phyloP scores from a whole-genome alignment of 1,140 invertebrate genomes.

The Plectrocnemia conspersa region DNA sequence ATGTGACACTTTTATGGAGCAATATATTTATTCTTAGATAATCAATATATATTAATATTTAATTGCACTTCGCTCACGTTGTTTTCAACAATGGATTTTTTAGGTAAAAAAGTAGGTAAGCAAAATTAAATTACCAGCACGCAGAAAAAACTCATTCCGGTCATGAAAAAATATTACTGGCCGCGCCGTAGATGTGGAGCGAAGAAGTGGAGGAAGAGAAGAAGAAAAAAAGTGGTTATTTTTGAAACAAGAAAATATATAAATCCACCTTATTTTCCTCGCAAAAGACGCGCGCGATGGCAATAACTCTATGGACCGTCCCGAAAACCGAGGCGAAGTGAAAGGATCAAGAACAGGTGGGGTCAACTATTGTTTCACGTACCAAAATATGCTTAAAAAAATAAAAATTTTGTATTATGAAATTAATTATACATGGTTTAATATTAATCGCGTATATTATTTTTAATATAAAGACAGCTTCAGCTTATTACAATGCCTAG shows the following conservation, averaged over 20 bases:
- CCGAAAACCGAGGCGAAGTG: constrained; percentile 17
- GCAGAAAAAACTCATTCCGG: background rate
- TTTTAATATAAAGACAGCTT: too few relatives aligned
- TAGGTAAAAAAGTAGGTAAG: constrained; percentile 2
- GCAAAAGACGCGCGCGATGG: constrained; percentile 28
- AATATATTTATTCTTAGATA: too few relatives aligned
- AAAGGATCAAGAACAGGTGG: constrained; percentile 65
- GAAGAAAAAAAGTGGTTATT: constrained; percentile 17
- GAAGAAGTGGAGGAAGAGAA: too few relatives aligned
- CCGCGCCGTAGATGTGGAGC: background rate
- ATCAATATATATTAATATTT: too few relatives aligned
- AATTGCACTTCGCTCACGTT: too few relatives aligned
- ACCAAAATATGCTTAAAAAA: too few relatives aligned
- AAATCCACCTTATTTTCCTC: constrained; percentile 31
- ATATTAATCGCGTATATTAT: too few relatives aligned
- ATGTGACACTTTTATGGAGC: too few relatives aligned
- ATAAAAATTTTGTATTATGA: too few relatives aligned
- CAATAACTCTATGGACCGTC: constrained; percentile 31
- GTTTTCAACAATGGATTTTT: constrained; percentile 8
- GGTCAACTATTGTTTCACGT: too few relatives aligned
- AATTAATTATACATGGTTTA: too few relatives aligned
- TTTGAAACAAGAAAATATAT: constrained; percentile 33
- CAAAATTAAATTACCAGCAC: constrained; percentile 25
- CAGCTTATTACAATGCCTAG: too few relatives aligned
- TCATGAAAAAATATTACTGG: constrained; percentile 24